phyloP scores from a whole-genome alignment of 2,888 invertebrate species.

The Globia sparganii region DNA sequence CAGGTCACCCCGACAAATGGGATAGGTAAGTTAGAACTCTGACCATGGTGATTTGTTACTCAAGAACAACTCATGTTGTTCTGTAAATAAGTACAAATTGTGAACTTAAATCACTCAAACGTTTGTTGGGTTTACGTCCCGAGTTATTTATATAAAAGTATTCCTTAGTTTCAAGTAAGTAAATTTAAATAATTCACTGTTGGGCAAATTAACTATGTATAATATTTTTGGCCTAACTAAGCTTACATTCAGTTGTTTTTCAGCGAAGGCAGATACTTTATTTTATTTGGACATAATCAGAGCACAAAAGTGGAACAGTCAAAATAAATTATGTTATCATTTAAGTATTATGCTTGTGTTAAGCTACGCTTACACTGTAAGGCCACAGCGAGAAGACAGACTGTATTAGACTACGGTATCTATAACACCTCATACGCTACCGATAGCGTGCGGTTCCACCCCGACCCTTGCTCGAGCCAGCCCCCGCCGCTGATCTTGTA shows the following conservation, averaged over 20 bases:
- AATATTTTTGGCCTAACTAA: background rate
- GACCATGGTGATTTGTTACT: background rate
- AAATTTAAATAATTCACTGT: background rate
- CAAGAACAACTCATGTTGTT: background rate
- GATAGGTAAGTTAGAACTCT: no score
- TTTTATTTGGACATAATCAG: background rate
- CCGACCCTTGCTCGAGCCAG: no score
- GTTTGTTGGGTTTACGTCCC: background rate
- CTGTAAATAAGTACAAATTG: background rate
- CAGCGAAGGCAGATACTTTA: background rate
- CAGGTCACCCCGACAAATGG: no score
- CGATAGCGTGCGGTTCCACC: no score
- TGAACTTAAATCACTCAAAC: background rate
- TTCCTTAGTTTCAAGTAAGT: background rate
- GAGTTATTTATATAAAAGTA: background rate
- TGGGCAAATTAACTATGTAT: background rate
- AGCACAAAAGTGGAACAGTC: constrained; percentile 9
- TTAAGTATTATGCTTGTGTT: background rate
- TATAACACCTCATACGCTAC: no score
- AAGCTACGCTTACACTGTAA: constrained; percentile 4
- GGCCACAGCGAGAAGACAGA: background rate
- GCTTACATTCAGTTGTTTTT: background rate
- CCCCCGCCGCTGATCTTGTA: no score
- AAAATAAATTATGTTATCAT: constrained; percentile 6
- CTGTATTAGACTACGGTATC: no score